Conservation (phyloP, 2,113 vertebrate genomes). For the Esox niger region DNA sequence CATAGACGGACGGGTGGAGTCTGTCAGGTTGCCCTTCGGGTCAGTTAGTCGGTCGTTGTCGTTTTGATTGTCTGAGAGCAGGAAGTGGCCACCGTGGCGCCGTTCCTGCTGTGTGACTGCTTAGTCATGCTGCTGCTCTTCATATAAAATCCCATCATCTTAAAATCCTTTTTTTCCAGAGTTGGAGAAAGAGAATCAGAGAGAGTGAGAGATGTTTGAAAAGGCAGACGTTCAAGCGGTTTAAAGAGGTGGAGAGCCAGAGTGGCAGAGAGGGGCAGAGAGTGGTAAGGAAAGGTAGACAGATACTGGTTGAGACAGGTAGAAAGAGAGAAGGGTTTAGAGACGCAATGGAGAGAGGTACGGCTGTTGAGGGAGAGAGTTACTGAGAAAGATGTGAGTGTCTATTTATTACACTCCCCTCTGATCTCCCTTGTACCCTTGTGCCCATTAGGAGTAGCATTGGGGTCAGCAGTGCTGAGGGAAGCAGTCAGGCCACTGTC, state of each 20-base stretch:
- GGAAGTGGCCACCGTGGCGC: no score
- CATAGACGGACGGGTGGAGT: no score
- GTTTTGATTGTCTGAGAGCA: no score
- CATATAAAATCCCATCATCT: no score
- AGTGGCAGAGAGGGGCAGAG: background rate
- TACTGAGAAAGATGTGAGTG: constrained; percentile 37
- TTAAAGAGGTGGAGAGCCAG: constrained; percentile 21
- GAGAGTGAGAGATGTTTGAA: no score
- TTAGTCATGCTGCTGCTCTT: no score
- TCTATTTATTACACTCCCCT: constrained; percentile 52
- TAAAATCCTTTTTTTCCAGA: no score
- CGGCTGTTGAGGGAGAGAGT: constrained; percentile 7
- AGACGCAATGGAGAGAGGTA: constrained; percentile 3
- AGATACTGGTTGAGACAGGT: constrained; percentile 49
- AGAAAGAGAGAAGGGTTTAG: constrained; percentile 21
- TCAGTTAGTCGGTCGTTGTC: no score
- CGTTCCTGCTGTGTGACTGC: no score
- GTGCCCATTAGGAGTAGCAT: constrained; percentile 48
- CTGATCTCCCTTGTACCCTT: constrained; percentile 35
- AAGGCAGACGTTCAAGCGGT: background rate
- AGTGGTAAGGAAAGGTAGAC: constrained; percentile 62
- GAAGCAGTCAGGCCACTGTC: constrained; percentile 50
- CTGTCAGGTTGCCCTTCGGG: no score
- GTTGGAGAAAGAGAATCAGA: no score
- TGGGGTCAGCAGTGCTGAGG: constrained; percentile 63